Conservation (phyloP, 2,888 invertebrate species). For the Cotesia congregata region DNA sequence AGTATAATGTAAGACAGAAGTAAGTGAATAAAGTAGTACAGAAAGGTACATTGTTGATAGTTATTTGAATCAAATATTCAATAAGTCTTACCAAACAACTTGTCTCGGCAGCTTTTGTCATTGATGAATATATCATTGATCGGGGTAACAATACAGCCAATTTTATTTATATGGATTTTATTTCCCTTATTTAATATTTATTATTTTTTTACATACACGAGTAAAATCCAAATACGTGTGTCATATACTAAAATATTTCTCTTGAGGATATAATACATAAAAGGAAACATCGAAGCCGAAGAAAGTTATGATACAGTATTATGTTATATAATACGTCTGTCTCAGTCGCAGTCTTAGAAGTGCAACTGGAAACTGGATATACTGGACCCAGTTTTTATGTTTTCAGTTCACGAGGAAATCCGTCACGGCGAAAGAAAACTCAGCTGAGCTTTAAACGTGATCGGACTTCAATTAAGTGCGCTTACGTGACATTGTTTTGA, state of each 20-base stretch:
- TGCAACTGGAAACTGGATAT: not conserved
- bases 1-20: constrained; percentile 15
- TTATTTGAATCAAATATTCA: constrained; percentile 32
- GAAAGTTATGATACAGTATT: not conserved
- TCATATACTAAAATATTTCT: not conserved
- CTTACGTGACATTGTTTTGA: too few species aligned
- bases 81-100: constrained; percentile 36
- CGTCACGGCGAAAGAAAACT: not conserved
- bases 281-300: not conserved
- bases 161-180: not conserved
- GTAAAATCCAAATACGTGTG: not conserved
- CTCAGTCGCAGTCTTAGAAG: not conserved
- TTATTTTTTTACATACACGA: not conserved
- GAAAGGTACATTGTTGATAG: constrained; percentile 20
- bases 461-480: not conserved
- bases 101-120: constrained; percentile 5
- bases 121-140: constrained; percentile 38
- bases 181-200: not conserved
- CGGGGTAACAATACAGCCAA: not conserved
- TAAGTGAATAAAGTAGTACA: constrained; percentile 2
- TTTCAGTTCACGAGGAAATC: not conserved
- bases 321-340: not conserved
- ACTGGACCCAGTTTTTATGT: not conserved
- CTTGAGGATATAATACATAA: not conserved
- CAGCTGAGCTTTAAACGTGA: not conserved